These are phyloP conservation scores for Ennomos quercinarius DNA, from an alignment of 2,888 invertebrate genomes.

Conservation along the genomic window DNA sequence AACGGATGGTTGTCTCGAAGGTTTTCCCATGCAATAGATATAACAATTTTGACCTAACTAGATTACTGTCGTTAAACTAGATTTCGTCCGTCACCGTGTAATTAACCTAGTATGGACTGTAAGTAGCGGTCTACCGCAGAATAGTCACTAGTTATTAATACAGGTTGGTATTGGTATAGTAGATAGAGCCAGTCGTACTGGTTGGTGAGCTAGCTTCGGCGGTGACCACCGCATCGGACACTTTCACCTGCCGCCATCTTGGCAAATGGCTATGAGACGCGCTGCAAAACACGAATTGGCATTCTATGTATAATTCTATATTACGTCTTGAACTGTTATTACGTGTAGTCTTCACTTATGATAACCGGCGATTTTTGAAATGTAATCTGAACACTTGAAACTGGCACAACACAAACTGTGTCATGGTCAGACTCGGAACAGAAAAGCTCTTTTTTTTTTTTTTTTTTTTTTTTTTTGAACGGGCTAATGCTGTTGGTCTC, in stretches of 20 bases:
- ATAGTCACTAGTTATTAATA: neutral
- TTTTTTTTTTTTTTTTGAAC: too few species aligned
- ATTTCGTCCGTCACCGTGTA: slow-evolving; percentile 28
- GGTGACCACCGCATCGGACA: slow-evolving; percentile 63
- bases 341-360: too few species aligned
- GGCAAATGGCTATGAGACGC: slow-evolving; percentile 36
- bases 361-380: too few species aligned
- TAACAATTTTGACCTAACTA: neutral
- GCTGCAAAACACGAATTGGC: slow-evolving; percentile 8
- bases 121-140: neutral
- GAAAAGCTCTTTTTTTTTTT: too few species aligned
- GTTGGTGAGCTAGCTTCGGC: slow-evolving; percentile 57
- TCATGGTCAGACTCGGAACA: too few species aligned
- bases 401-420: too few species aligned
- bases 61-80: too few species aligned
- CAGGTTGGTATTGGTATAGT: slow-evolving; percentile 2
- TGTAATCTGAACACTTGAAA: too few species aligned
- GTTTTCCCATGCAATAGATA: too few species aligned
- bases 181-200: slow-evolving; percentile 43
- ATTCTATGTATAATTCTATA: neutral
- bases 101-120: slow-evolving; percentile 44
- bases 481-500: too few species aligned
- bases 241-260: slow-evolving; percentile 83
- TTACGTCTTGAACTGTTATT: neutral
- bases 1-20: too few species aligned